Evolutionary conservation across 2,888 invertebrate genomes (phyloP).

Genomic region (Cerastoderma edule): DNA sequence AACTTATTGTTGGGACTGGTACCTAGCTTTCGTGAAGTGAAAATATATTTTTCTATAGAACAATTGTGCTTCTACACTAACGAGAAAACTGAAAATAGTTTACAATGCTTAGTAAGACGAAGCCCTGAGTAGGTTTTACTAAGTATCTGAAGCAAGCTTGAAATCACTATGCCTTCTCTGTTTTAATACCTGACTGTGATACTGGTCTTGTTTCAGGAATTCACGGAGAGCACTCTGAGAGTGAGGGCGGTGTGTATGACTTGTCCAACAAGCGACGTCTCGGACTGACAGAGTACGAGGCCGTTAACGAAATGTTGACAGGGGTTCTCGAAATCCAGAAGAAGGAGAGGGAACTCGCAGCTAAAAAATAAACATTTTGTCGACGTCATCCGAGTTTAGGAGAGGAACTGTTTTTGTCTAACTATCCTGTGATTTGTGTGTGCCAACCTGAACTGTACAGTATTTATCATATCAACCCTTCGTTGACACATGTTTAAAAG

Average conservation of each 20-base stretch:
- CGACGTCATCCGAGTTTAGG: constrained; percentile 22
- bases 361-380: constrained; percentile 26
- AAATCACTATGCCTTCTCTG: too few species aligned
- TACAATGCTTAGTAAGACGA: too few species aligned
- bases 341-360: constrained; percentile 49
- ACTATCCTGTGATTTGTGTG: constrained; percentile 29
- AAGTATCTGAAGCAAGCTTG: too few species aligned
- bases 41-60: too few species aligned
- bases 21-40: too few species aligned
- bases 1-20: too few species aligned
- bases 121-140: too few species aligned
- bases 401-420: neutral
- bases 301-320: constrained; percentile 74
- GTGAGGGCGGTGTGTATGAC: constrained; percentile 79
- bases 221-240: constrained; percentile 79
- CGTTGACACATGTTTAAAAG: neutral
- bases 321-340: constrained; percentile 66
- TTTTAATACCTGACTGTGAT: too few species aligned
- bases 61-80: too few species aligned
- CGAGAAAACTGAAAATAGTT: too few species aligned
- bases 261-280: constrained; percentile 79
- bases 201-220: constrained; percentile 69
- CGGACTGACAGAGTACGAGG: constrained; percentile 75
- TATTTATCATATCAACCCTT: constrained; percentile 4
- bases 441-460: constrained; percentile 18